Base-by-base conservation (phyloP, 2,888 invertebrate species). In the Xestobium rufovillosum region DNA sequence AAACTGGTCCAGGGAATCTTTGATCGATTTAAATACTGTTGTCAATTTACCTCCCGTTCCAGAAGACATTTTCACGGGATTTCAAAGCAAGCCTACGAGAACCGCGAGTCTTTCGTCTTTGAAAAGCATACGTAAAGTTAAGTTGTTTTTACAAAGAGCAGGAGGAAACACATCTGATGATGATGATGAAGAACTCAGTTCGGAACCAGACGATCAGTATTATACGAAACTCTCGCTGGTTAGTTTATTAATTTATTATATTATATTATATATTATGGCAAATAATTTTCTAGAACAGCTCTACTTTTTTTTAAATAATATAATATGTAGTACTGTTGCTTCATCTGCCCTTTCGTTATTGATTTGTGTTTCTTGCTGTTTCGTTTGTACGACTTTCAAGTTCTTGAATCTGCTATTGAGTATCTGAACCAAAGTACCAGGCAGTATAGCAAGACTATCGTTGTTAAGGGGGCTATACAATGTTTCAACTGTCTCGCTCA, bases 51-150 rank as follows among this genome's bases (percentile, higher is more conserved):
- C 68, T 2, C 58, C 68, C 2, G 68, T 69, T 1, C 69, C 68
- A 1, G 69, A 69, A 53, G 67, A 68, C 43, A 66, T 63, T 29
- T 68, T 68, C 38, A 63, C 65, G 2, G 56, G 61, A 42, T 66
- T 62, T 48, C 56, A n/a, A 51, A 57, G 43, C 47, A 63, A 62
- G 47, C 66, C 68, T 6, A 59, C 54, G 2, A 54, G 63, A 34
- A 63, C 67, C 2, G 65, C 66, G 2, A 68, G 68, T 48, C 53
- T 68, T 27, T 67, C 67, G 6, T 67, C 67, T 1, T 45, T 69
- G 34, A 68, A 68, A 44, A 67, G 65, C 27, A 62, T 67, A 51
- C 50, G 67, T 30, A 66, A 68, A 49, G 65, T 69, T 6, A 67
- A 67, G 49, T 47, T 68, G 33, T 66, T 60, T 43, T 49, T 68